Base-by-base conservation (phyloP, 2,888 invertebrate species). In the Erynnis tages region DNA sequence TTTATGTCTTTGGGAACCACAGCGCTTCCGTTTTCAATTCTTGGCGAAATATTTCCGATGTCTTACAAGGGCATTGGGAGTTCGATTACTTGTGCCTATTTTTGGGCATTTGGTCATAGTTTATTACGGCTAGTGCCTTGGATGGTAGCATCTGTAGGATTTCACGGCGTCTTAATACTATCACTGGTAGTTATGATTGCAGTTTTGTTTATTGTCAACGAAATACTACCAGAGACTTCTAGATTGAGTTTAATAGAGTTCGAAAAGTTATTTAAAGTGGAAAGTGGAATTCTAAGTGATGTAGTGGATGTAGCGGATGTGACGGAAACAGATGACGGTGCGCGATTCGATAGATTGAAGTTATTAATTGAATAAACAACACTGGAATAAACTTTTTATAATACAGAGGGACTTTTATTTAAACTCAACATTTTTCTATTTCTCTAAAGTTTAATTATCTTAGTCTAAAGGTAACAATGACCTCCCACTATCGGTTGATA, bases 71-170 rank as follows among this genome's bases (percentile, higher is more conserved):
- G 49, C 5, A 49, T 49, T 19, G 49, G 49, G 17, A 49, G 32
- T 41, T 49, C 49, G 8, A 23, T 49, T 3, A 41, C 41, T 2
- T 49, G 49, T 34, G 49, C 49, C 11, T 49, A 49, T 8, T 41
- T 49, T 17, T 49, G 49, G 49, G 49, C 49, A 17, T 49, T 49
- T 34, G 49, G 49, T 21, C 32, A 40, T 13, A 49, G 49, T 49
- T 34, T 49, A 13, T 41, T 49, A 13, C 40, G 32, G 34, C 17
- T 49, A 11, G 6, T 49, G 2, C 49, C 41, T 13, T 41, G 49
- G 49, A 4, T 49, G 7, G 8, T 34, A 13, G 4, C 34, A 5
- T 49, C 25, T 3, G 11, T 41, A 49, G 49, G 49, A 3, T 8
- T 25, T 0, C 4, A 49, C 11, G 32, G 49, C n/a, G 40, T 49